Evolutionary conservation across 2,113 vertebrate species (phyloP).

Genomic region (Sinosuthora webbiana): DNA sequence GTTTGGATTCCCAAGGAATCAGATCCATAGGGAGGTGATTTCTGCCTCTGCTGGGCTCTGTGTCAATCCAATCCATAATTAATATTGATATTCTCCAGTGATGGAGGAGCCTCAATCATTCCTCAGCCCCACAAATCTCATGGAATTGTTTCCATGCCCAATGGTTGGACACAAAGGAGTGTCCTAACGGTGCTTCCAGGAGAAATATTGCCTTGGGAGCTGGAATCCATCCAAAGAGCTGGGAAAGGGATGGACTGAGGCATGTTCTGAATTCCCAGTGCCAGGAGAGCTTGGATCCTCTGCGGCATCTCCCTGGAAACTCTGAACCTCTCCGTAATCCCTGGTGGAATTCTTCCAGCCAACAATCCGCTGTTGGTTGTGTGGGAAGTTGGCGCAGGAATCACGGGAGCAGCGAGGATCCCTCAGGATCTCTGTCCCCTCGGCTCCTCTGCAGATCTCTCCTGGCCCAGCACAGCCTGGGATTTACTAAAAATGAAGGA

Average conservation of each 20-base stretch:
- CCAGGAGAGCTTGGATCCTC: not conserved
- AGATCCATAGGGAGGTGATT: not conserved
- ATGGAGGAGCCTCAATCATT: not conserved
- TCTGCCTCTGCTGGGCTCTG: not conserved
- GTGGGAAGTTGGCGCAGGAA: not conserved
- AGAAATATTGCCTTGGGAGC: not conserved
- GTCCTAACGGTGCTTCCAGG: not conserved
- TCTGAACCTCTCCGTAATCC: not conserved
- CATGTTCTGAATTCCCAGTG: not conserved
- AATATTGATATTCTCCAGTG: fast-evolving
- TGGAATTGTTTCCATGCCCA: not conserved
- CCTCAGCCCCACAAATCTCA: not conserved
- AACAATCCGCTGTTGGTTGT: fast-evolving
- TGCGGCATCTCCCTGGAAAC: not conserved
- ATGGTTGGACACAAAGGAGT: not conserved
- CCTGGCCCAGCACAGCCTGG: not conserved
- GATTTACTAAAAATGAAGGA: too few relatives aligned
- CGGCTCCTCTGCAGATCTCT: not conserved
- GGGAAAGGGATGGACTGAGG: not conserved
- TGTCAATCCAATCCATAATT: not conserved
- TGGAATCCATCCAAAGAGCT: not conserved
- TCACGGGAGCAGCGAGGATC: not conserved
- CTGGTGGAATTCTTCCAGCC: not conserved
- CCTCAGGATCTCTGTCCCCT: not conserved
- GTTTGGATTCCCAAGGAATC: not conserved